phyloP scores from a whole-genome alignment of 2,888 invertebrate species.

The Hedychridium roseum region DNA sequence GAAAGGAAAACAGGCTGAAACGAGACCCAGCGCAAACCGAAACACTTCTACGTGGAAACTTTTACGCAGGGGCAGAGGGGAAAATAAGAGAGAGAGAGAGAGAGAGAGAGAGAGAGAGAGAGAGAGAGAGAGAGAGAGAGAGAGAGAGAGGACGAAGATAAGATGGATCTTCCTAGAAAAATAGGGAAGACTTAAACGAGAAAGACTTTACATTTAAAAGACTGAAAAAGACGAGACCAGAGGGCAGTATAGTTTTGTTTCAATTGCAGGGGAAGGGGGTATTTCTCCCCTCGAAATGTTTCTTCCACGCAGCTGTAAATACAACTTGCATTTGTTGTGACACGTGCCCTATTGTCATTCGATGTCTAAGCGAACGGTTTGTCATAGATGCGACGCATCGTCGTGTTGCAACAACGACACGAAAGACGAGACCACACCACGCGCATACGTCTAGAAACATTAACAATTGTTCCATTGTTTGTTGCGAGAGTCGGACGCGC shows the following conservation, averaged over 20 bases:
- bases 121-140: conserved; percentile 1
- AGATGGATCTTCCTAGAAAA: too few relatives aligned
- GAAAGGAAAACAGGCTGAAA: conserved; percentile 33
- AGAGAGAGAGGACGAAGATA: too few relatives aligned
- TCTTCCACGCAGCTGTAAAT: conserved; percentile 12
- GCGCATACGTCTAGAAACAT: not conserved
- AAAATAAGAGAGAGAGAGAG: conserved; percentile 1
- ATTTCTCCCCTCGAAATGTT: not conserved
- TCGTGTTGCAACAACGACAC: not conserved
- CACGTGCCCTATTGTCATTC: conserved; percentile 2
- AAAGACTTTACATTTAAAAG: too few relatives aligned
- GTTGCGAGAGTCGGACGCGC: too few relatives aligned
- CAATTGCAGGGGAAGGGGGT: too few relatives aligned
- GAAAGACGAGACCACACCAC: not conserved
- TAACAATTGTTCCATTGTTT: not conserved
- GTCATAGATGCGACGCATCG: not conserved
- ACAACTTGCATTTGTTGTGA: conserved; percentile 5
- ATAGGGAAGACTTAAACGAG: too few relatives aligned
- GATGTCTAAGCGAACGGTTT: not conserved
- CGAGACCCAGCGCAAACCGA: conserved; percentile 33
- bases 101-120: conserved; percentile 2
- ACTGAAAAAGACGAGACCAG: too few relatives aligned
- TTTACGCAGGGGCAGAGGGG: conserved; percentile 27
- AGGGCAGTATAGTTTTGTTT: too few relatives aligned
- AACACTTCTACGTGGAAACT: conserved; percentile 38